Evolutionary conservation across 2,888 invertebrate species (phyloP).

Genomic region (Stomorhina lunata): DNA sequence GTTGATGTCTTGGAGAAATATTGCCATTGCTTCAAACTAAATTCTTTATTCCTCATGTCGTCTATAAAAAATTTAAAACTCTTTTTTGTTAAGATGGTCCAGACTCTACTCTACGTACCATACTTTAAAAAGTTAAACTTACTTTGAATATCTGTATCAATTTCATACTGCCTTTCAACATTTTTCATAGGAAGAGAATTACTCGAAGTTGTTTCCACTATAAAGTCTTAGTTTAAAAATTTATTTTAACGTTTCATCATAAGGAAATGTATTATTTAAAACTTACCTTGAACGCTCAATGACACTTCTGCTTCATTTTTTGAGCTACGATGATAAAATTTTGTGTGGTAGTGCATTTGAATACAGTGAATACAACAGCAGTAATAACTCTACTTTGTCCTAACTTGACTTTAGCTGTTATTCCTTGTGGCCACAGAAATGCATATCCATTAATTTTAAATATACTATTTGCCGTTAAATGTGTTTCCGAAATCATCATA

Average conservation of each 20-base stretch:
- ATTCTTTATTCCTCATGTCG: no score
- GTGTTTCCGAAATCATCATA: no score
- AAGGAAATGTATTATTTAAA: slow-evolving; percentile 30
- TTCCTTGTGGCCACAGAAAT: no score
- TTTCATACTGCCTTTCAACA: slow-evolving; percentile 33
- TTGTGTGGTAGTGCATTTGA: slow-evolving; percentile 13
- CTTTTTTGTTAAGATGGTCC: slow-evolving; percentile 41
- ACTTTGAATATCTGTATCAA: slow-evolving; percentile 39
- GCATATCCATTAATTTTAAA: no score
- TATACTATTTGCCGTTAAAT: no score
- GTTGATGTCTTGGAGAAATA: slow-evolving; percentile 38
- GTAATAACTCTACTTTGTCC: slow-evolving; percentile 7
- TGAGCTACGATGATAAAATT: not conserved
- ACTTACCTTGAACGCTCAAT: slow-evolving; percentile 20
- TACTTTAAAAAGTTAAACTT: slow-evolving; percentile 39
- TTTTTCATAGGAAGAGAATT: slow-evolving; percentile 31
- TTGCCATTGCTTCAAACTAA: slow-evolving; percentile 32
- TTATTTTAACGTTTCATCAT: slow-evolving; percentile 31
- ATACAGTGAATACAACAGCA: slow-evolving; percentile 1
- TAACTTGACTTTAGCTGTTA: not conserved
- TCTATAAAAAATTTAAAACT: slow-evolving; percentile 33
- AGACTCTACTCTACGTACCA: slow-evolving; percentile 37
- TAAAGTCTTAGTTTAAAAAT: slow-evolving; percentile 25
- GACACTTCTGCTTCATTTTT: slow-evolving; percentile 21
- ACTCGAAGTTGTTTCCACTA: slow-evolving; percentile 28